Evolutionary conservation across 1,140 invertebrate species (phyloP).

Genomic region (Drosophila sucinea): DNA sequence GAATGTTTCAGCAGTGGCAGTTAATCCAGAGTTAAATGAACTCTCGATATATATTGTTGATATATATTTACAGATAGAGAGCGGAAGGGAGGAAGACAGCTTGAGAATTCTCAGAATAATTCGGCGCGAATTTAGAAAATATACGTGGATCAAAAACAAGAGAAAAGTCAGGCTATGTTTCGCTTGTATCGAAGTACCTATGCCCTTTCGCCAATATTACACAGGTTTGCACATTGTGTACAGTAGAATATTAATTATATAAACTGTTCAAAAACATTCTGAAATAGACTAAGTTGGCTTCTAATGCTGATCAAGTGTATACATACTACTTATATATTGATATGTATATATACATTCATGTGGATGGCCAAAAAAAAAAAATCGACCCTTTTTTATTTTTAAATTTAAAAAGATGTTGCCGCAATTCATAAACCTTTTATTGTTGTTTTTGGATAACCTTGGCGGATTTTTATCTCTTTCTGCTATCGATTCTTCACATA

Average conservation of each 20-base stretch:
- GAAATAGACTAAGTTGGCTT: no score
- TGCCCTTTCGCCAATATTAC: no score
- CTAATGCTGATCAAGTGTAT: no score
- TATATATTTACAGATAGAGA: constrained; percentile 27
- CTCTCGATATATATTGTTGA: constrained; percentile 57
- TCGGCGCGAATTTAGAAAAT: not conserved
- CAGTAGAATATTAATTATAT: no score
- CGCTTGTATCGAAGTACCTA: no score
- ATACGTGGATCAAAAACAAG: constrained; percentile 13
- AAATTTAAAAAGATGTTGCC: constrained; percentile 3
- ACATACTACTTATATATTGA: no score
- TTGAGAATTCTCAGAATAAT: constrained; percentile 47
- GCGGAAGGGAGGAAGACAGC: not conserved
- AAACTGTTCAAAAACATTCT: no score
- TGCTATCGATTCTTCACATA: constrained; percentile 37
- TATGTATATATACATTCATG: not conserved
- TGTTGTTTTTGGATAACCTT: constrained; percentile 27
- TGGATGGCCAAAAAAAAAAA: not conserved
- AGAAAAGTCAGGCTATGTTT: not conserved
- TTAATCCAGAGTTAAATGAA: constrained; percentile 52
- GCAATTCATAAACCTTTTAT: constrained; percentile 21
- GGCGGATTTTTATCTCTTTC: constrained; percentile 54
- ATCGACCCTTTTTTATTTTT: constrained; percentile 21
- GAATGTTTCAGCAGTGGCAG: not conserved
- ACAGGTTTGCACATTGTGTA: no score